phyloP scores from a whole-genome alignment of 1,140 invertebrate species.

The Calycopis cecrops region DNA sequence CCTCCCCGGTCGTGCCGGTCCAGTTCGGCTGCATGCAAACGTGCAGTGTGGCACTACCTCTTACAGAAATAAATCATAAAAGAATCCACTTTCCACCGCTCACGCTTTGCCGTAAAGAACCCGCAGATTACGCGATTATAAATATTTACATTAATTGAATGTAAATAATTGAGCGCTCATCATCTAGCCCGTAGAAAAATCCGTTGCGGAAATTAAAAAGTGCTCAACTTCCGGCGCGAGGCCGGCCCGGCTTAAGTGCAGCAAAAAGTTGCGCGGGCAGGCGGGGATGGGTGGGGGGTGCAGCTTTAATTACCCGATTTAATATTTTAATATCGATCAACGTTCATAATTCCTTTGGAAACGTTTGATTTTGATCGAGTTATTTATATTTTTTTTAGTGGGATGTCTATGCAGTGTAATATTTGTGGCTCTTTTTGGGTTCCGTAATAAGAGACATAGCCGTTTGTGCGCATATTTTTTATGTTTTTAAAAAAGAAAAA shows the following conservation, averaged over 20 bases:
- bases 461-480: too few species aligned
- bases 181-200: constrained; percentile 58
- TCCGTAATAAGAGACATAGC: too few species aligned
- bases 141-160: constrained; percentile 68
- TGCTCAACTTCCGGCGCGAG: constrained; percentile 49
- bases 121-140: constrained; percentile 41
- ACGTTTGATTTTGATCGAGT: not conserved
- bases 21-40: too few species aligned
- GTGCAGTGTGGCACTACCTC: too few species aligned
- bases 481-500: too few species aligned
- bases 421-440: too few species aligned
- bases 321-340: constrained; percentile 9
- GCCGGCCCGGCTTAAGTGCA: constrained; percentile 51
- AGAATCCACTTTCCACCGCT: too few species aligned
- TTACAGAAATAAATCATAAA: too few species aligned
- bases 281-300: not conserved
- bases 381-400: too few species aligned
- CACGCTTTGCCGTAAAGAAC: constrained; percentile 16
- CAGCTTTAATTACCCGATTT: not conserved
- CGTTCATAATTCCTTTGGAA: not conserved
- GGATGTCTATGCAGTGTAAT: not conserved
- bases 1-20: too few species aligned
- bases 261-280: constrained; percentile 44
- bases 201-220: constrained; percentile 69
- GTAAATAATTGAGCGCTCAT: constrained; percentile 64